phyloP scores from a whole-genome alignment of 1,140 invertebrate species.

The Aricia agestis region DNA sequence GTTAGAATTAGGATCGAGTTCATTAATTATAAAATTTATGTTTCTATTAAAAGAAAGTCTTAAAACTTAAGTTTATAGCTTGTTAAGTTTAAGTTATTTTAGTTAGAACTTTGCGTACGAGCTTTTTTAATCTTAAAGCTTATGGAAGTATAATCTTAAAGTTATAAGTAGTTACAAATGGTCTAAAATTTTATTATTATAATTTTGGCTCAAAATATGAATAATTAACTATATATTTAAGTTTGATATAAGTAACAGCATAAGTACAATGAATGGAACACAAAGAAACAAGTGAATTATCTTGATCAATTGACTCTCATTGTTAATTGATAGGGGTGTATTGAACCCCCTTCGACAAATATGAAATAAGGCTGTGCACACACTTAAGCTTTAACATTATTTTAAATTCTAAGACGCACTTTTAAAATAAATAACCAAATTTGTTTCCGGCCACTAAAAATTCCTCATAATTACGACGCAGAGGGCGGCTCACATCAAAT shows the following conservation, averaged over 20 bases:
- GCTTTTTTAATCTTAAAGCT: too few relatives aligned
- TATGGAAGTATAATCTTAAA: too few relatives aligned
- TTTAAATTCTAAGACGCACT: neutral
- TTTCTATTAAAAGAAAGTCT: neutral
- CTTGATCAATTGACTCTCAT: neutral
- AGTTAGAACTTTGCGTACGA: too few relatives aligned
- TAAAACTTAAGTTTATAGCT: neutral
- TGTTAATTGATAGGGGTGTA: neutral
- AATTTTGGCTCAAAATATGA: too few relatives aligned
- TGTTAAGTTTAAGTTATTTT: too few relatives aligned
- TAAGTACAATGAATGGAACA: neutral
- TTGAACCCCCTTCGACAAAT: neutral
- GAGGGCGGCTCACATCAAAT: conserved; percentile 30
- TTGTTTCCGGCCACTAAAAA: conserved; percentile 26
- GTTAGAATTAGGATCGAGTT: neutral
- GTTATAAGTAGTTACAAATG: too few relatives aligned
- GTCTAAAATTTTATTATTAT: too few relatives aligned
- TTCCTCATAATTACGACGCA: conserved; percentile 24
- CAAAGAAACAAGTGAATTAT: neutral
- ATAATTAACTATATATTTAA: too few relatives aligned
- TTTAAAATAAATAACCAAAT: conserved; percentile 8
- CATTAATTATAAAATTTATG: conserved; percentile 10
- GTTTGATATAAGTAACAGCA: neutral
- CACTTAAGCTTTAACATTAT: neutral
- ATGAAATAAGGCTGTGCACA: neutral